Evolutionary conservation across 2,113 vertebrate genomes (phyloP).

Genomic region (Paralichthys olivaceus): DNA sequence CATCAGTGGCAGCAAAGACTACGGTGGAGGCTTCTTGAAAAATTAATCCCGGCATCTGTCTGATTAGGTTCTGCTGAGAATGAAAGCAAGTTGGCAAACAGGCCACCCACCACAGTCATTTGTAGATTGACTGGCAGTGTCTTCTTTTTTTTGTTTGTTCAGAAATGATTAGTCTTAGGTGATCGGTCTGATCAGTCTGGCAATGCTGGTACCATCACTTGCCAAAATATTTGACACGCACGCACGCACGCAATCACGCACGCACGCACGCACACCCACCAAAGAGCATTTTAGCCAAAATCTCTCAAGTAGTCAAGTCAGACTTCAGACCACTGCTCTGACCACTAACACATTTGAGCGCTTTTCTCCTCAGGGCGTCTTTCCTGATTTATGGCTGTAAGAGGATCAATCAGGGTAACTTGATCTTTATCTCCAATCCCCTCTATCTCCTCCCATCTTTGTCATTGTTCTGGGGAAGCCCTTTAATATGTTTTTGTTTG

Average conservation of each 20-base stretch:
- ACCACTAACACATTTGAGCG: slow-evolving; percentile 45
- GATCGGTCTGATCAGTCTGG: slow-evolving; percentile 21
- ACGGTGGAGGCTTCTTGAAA: neutral
- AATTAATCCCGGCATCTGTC: neutral
- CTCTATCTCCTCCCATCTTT: slow-evolving; percentile 29
- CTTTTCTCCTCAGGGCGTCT: slow-evolving; percentile 26
- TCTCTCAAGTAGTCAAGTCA: slow-evolving; percentile 9
- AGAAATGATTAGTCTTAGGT: slow-evolving; percentile 26
- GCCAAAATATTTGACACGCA: slow-evolving; percentile 16
- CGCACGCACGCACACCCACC: too few species aligned
- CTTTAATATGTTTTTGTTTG: slow-evolving; percentile 49
- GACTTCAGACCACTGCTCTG: slow-evolving; percentile 21
- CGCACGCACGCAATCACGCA: neutral
- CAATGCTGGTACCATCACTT: slow-evolving; percentile 1
- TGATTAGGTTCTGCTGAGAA: slow-evolving; percentile 11
- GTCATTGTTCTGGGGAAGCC: slow-evolving; percentile 47
- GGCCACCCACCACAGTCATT: slow-evolving; percentile 5
- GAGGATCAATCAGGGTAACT: slow-evolving; percentile 63
- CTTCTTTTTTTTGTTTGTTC: neutral
- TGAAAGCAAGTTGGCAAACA: slow-evolving; percentile 5
- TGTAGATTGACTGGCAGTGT: slow-evolving; percentile 34
- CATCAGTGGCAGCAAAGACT: neutral
- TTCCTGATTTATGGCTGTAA: slow-evolving; percentile 62
- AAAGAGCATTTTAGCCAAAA: neutral
- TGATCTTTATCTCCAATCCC: slow-evolving; percentile 34